A percentile compares a stretch with the other conserved stretches of the same genome.
Conservation (phyloP, 1,140 invertebrate species). For the Cherax quadricarinatus region DNA sequence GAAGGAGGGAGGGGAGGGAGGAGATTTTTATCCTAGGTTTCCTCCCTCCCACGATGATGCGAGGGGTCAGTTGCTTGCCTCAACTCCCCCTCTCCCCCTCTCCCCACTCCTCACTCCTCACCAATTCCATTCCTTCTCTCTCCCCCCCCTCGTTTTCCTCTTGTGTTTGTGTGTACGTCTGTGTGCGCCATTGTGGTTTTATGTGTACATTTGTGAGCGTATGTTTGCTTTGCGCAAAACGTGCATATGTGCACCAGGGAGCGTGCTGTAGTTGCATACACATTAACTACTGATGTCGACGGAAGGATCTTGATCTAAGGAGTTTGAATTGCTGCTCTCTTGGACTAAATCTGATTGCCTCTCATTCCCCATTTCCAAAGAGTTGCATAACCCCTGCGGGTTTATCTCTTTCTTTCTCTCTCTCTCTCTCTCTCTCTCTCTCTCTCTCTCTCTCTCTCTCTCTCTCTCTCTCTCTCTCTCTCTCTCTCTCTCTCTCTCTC, state of each 20-base stretch:
- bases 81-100: neutral
- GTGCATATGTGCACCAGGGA: no score
- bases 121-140: neutral
- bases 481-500: neutral
- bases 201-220: neutral
- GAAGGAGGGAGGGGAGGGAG: no score
- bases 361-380: no score
- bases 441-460: slow-evolving; percentile 16
- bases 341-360: no score
- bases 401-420: neutral
- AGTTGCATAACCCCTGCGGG: neutral
- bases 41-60: neutral
- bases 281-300: neutral
- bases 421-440: slow-evolving; percentile 14
- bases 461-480: slow-evolving; percentile 2
- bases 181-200: neutral
- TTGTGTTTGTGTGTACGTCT: neutral
- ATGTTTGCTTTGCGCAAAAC: neutral
- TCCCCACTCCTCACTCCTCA: no score
- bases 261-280: neutral
- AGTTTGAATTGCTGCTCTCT: no score
- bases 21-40: neutral
- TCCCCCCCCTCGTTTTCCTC: neutral
- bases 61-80: neutral
- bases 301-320: no score